These are phyloP conservation scores for Epinotia ramella DNA, from an alignment of 2,888 invertebrate species.

Conservation along the genomic window DNA sequence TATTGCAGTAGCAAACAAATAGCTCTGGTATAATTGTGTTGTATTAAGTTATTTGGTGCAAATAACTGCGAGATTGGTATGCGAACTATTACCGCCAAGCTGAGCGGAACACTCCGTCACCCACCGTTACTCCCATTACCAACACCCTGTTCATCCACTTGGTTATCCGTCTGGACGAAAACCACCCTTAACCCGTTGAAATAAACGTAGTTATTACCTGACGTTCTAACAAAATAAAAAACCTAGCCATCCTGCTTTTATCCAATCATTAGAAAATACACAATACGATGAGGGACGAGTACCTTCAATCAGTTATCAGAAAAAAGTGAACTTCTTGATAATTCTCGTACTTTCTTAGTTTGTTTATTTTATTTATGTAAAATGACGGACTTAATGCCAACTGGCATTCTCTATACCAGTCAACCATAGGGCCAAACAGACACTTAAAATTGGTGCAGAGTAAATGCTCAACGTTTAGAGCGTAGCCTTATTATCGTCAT, in stretches of 20 bases:
- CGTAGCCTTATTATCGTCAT: too few species aligned
- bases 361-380: too few species aligned
- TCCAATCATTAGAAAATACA: conserved; percentile 13
- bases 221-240: conserved; percentile 2
- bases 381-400: too few species aligned
- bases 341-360: conserved; percentile 15
- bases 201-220: background rate
- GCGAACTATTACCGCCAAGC: conserved; percentile 27
- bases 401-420: too few species aligned
- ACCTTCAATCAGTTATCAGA: conserved; percentile 19
- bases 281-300: background rate
- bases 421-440: too few species aligned
- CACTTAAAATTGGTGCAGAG: too few species aligned
- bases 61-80: conserved; percentile 19
- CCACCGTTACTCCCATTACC: conserved; percentile 32
- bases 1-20: background rate
- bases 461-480: too few species aligned
- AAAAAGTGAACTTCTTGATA: conserved; percentile 11
- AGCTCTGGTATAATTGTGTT: conserved; percentile 9
- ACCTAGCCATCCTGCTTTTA: conserved; percentile 11
- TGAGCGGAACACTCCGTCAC: conserved; percentile 30
- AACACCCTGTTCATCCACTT: conserved; percentile 9
- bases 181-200: conserved; percentile 1
- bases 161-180: background rate
- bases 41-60: conserved; percentile 24